Percentiles rank a stretch among this genome's conserved stretches.
Evolutionary conservation across 2,113 vertebrate genomes (phyloP).

Genomic region (Circaetus cinerascens): DNA sequence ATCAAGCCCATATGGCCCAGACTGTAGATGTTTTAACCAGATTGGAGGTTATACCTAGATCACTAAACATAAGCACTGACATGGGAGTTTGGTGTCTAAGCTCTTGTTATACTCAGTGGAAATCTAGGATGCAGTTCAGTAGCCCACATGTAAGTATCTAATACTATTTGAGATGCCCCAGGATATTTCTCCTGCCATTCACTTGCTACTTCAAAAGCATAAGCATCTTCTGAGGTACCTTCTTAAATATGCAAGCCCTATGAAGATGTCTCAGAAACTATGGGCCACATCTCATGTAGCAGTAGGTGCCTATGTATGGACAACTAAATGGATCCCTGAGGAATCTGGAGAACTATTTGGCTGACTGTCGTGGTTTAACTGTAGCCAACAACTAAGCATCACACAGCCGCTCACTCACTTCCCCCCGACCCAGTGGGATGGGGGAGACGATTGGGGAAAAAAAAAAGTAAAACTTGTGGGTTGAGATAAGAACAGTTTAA

Average conservation of each 20-base stretch:
- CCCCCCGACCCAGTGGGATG: too few relatives aligned
- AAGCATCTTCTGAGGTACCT: neutral
- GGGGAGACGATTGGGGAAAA: too few relatives aligned
- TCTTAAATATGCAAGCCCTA: neutral
- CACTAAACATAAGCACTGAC: neutral
- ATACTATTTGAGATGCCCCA: neutral
- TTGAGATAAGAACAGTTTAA: too few relatives aligned
- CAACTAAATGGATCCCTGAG: neutral
- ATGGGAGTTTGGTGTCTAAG: neutral
- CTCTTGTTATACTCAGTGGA: neutral
- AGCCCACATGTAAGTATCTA: neutral
- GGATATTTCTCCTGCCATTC: neutral
- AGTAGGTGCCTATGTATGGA: neutral
- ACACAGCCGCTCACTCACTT: too few relatives aligned
- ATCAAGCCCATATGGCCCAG: neutral
- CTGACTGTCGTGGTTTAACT: neutral
- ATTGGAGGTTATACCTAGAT: neutral
- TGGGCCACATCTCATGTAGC: neutral
- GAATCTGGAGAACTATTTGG: neutral
- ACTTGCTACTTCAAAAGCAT: neutral
- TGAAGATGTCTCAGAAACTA: neutral
- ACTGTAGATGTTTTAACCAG: neutral
- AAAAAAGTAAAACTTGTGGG: too few relatives aligned
- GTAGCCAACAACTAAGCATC: too few relatives aligned
- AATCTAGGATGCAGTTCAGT: neutral